Conservation (phyloP, 2,797 vertebrate genomes). For the Falco novaeseelandiae region DNA sequence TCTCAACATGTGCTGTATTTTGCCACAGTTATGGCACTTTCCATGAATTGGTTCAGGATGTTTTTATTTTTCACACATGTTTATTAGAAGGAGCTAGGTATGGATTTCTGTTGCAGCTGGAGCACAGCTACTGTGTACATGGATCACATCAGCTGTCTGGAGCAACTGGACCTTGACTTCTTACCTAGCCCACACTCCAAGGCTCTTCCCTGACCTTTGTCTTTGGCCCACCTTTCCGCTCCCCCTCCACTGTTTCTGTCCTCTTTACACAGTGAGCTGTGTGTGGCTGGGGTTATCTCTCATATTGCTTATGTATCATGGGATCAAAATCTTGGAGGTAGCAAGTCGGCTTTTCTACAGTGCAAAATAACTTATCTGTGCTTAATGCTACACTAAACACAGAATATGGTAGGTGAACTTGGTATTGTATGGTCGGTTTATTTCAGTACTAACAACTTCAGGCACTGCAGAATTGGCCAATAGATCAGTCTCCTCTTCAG, state of each 20-base stretch:
- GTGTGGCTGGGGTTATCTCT: background rate
- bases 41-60: background rate
- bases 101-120: background rate
- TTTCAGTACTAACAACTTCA: background rate
- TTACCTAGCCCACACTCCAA: accelerated
- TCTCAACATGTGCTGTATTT: background rate
- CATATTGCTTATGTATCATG: background rate
- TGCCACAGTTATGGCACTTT: background rate
- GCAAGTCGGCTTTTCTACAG: background rate
- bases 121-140: background rate
- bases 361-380: background rate
- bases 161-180: background rate
- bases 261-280: background rate
- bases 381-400: background rate
- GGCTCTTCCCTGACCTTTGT: background rate
- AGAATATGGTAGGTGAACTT: background rate
- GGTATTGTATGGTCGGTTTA: background rate
- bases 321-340: background rate
- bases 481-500: background rate
- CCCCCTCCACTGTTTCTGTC: background rate
- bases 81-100: background rate
- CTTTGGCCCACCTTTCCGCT: background rate
- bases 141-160: background rate
- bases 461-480: background rate
- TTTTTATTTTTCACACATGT: background rate